Base-by-base conservation (phyloP, 2,113 vertebrate genomes). In the Brachyhypopomus occidentalis region DNA sequence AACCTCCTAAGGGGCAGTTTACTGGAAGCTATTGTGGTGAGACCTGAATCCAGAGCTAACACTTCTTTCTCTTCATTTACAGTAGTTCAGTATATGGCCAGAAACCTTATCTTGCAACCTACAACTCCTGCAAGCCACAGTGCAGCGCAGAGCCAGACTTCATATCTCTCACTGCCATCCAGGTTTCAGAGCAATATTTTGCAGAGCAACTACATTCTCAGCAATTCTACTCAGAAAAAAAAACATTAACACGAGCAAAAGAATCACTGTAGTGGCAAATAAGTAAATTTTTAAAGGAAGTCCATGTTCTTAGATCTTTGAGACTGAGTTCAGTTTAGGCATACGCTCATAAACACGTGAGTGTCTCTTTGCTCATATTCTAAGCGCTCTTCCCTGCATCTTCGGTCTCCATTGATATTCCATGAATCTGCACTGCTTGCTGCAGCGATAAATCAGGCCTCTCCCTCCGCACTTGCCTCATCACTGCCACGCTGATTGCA, bases 31-130 rank as follows among this genome's bases (percentile, higher is more conserved):
- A 67, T 34, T 20, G 60, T 72, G 59, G 34, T 56, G 80, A 67
- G 75, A 45, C 55, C 82, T 86, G 45, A 84, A 80, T 77, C 76
- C 84, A 79, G 73, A 83, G 34, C 77, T 41, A 41, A 30, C 38
- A 70, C 38, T 30, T 59, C 59, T 83, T 73, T 38, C 62, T 76
- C 30, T 64, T 41, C 73, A 11, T 2, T 5, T 45, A n/a, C 36
- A 63, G 34, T 77, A 52, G 56, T 36, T 80, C 36, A 74, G 55
- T 23, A 56, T 16, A n/a, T 25, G 12, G 19, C 67, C 56, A 82
- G 20, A 41, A 17, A 48, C 58, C 30, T 77, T 72, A 78, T 74
- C 6, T 22, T 78, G 60, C 70, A 74, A 41, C 72, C 45, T 12
- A 62, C 19, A 55, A 1, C n/a, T 73, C 25, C 5, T 72, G 30